These are phyloP conservation scores for Thereuonema tuberculata DNA, from an alignment of 1,140 invertebrate species.

Conservation along the genomic window DNA sequence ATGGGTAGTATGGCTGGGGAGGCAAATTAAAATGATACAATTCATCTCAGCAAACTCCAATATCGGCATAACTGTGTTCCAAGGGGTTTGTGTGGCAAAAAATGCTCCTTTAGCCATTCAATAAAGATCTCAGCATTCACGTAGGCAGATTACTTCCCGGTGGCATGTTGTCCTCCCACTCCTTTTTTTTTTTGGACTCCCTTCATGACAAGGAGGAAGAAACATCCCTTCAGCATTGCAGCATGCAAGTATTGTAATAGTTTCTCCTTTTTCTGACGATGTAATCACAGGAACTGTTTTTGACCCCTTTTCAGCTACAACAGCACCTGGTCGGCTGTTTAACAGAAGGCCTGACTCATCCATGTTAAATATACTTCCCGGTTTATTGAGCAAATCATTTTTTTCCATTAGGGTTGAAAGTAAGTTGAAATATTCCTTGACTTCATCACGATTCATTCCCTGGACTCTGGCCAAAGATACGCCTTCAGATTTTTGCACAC, in stretches of 20 bases:
- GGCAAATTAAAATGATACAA: not conserved
- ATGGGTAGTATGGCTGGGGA: not conserved
- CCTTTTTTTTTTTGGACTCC: not conserved
- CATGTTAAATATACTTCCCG: not conserved
- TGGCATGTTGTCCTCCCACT: not conserved
- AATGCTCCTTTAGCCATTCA: not conserved
- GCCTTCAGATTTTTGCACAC: not conserved
- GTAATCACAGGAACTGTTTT: slow-evolving; percentile 28
- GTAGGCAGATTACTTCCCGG: not conserved
- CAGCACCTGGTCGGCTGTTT: slow-evolving; percentile 28
- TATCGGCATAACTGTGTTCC: not conserved
- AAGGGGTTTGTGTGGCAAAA: not conserved
- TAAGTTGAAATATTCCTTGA: not conserved
- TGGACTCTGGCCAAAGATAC: not conserved
- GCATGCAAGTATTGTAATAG: slow-evolving; percentile 22
- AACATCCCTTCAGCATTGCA: not conserved
- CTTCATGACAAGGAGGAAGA: not conserved
- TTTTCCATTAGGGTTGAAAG: not conserved
- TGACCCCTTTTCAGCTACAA: slow-evolving; percentile 28
- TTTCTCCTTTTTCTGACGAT: slow-evolving; percentile 28
- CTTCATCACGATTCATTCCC: not conserved
- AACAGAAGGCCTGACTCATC: slow-evolving; percentile 24
- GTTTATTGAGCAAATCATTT: not conserved
- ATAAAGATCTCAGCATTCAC: not conserved
- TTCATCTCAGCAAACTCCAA: not conserved